Conservation (phyloP, 1,140 invertebrate genomes). For the Phymorhynchus buccinoides region DNA sequence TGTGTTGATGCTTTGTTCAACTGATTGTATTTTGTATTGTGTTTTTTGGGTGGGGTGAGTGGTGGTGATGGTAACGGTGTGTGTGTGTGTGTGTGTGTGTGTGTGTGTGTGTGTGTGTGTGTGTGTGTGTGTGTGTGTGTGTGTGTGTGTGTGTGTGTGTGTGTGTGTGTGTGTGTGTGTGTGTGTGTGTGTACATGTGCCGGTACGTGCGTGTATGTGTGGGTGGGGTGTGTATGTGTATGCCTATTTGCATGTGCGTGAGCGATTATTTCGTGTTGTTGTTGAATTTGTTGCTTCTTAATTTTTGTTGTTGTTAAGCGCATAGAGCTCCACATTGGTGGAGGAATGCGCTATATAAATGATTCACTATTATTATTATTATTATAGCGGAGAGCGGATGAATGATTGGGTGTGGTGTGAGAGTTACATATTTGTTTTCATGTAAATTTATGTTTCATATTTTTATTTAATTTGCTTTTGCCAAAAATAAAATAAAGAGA, state of each 20-base stretch:
- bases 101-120: neutral
- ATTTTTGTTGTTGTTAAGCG: too few species aligned
- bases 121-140: neutral
- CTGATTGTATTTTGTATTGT: neutral
- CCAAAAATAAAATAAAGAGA: neutral
- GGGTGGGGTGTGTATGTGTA: too few species aligned
- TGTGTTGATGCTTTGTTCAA: neutral
- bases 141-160: neutral
- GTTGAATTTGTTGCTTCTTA: too few species aligned
- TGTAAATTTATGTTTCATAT: too few species aligned
- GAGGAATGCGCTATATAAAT: too few species aligned
- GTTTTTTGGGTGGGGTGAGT: neutral
- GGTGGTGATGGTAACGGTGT: neutral
- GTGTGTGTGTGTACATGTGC: neutral
- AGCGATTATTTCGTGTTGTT: too few species aligned
- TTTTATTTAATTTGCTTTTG: neutral
- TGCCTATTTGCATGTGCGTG: too few species aligned
- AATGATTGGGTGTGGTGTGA: too few species aligned
- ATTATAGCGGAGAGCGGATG: neutral
- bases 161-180: neutral
- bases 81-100: constrained; percentile 13
- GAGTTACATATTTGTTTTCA: too few species aligned
- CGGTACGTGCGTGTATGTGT: too few species aligned
- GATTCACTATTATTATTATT: neutral
- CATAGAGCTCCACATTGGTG: too few species aligned